A percentile compares a stretch with the other conserved stretches of the same genome.
Evolutionary conservation across 92 coral and sea anemone genomes (phyloP).

Genomic region (Paragorgia papillata): DNA sequence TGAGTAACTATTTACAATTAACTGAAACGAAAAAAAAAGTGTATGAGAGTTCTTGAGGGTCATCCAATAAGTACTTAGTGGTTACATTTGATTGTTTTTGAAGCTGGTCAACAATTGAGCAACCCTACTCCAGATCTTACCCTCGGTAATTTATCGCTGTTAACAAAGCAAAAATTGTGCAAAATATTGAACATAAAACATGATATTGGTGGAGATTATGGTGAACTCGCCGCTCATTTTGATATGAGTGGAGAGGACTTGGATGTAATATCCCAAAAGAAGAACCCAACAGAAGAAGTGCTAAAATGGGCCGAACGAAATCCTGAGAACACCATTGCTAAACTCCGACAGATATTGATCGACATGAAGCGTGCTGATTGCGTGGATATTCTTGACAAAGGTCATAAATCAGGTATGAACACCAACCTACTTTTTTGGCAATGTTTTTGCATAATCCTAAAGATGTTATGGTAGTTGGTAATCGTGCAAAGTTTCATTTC

Average conservation of each 20-base stretch:
- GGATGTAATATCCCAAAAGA: not conserved
- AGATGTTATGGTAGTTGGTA: too few species aligned
- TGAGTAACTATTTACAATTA: too few species aligned
- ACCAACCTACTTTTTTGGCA: too few species aligned
- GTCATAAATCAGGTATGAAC: not conserved
- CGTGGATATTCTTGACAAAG: not conserved
- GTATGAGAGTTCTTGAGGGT: too few species aligned
- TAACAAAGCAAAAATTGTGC: not conserved
- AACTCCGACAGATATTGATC: not conserved
- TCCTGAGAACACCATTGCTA: not conserved
- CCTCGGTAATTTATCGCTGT: too few species aligned
- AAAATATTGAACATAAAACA: not conserved
- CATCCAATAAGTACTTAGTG: too few species aligned
- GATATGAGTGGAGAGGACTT: not conserved
- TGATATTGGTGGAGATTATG: not conserved
- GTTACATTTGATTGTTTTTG: too few species aligned
- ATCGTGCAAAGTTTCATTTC: too few species aligned
- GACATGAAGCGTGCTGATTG: not conserved
- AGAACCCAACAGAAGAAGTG: not conserved
- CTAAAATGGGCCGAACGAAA: constrained; percentile 1
- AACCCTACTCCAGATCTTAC: too few species aligned
- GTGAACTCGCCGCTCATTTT: not conserved
- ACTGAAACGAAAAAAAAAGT: too few species aligned
- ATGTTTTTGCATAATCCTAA: too few species aligned
- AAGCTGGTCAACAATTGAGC: too few species aligned